Evolutionary conservation across 2,888 invertebrate genomes (phyloP), one percentile per base, ranked within the genome.

Genomic region (Norana najaformis): DNA sequence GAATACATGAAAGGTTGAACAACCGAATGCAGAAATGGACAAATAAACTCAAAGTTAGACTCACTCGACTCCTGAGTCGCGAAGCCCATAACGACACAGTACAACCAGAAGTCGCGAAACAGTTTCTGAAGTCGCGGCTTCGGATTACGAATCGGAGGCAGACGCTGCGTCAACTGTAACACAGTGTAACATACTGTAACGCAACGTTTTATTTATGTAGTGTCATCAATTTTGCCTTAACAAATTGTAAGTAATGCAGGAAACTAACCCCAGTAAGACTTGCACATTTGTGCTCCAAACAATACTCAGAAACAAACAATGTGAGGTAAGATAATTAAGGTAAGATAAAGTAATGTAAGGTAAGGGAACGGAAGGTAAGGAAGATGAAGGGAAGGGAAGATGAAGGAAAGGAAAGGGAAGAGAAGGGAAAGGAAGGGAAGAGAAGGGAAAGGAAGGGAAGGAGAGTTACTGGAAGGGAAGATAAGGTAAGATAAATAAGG

Each of bases 101-200:
- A 99, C 88, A 99, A 96, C 99, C 99, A 99, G 95, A 99, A 99
- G 95, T 99, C 99, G 93, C 98, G 97, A 95, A 99, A 99, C n/a
- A 99, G 95, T 95, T 99, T 99, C 94, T 98, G 97, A 83, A 99
- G 96, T 14, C 99, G 88, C 34, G 94, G 93, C 91, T 94, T 94
- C n/a, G 99, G 98, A 93, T 98, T 97, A 93, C 96, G 96, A 92
- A 99, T 98, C 0, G 97, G 97, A 0, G 98, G 98, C 93, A 99
- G 96, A 88, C 98, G 96, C 92, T 97, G 96, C 89, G 99, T 96
- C 89, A 98, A 93, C 92, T 95, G 92, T 37, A 39, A 89, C 23
- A 69, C n/a, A n/a, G n/a, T n/a, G n/a, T n/a, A n/a, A n/a, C n/a
- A n/a, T n/a, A 93, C 92, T 95, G 92, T 37, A 39, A 89, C 23